Evolutionary conservation across 2,113 vertebrate species (phyloP).

Genomic region (Oryzias curvinotus): DNA sequence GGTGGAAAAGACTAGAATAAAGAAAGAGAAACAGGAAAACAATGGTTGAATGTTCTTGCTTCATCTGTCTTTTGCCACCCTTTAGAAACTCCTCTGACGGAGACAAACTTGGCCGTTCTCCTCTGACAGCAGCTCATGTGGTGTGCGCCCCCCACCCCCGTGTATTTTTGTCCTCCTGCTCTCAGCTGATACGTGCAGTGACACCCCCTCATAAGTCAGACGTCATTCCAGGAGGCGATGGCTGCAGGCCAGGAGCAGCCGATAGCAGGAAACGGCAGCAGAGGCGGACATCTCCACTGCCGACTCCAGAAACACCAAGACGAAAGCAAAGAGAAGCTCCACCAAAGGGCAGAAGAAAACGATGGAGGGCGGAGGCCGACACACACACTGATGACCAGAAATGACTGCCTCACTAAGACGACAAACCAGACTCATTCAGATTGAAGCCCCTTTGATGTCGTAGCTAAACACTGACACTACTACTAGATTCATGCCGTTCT

Average conservation of each 20-base stretch:
- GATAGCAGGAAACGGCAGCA: constrained; percentile 28
- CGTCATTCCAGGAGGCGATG: constrained; percentile 59
- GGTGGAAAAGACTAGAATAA: too few relatives aligned
- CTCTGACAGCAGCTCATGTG: constrained; percentile 48
- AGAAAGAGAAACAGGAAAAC: too few relatives aligned
- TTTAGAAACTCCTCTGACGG: constrained; percentile 19
- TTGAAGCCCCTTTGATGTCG: too few relatives aligned
- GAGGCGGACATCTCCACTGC: constrained; percentile 32
- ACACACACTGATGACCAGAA: too few relatives aligned
- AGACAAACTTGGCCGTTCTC: constrained; percentile 27
- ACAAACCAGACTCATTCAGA: too few relatives aligned
- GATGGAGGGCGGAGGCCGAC: too few relatives aligned
- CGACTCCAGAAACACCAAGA: constrained; percentile 6
- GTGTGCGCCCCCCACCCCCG: constrained; percentile 42
- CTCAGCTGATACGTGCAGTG: constrained; percentile 36
- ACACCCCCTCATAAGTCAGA: constrained; percentile 70
- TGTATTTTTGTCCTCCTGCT: constrained; percentile 70
- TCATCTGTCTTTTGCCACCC: background rate
- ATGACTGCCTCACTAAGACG: too few relatives aligned
- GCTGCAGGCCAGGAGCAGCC: constrained; percentile 5
- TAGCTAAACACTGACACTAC: too few relatives aligned
- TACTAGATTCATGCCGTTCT: too few relatives aligned
- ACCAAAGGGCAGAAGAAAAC: background rate
- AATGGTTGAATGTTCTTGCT: too few relatives aligned
- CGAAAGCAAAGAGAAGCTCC: constrained; percentile 1